phyloP scores from a whole-genome alignment of 53 echinoderm and acorn worm species.

The Holothuria leucospilota region DNA sequence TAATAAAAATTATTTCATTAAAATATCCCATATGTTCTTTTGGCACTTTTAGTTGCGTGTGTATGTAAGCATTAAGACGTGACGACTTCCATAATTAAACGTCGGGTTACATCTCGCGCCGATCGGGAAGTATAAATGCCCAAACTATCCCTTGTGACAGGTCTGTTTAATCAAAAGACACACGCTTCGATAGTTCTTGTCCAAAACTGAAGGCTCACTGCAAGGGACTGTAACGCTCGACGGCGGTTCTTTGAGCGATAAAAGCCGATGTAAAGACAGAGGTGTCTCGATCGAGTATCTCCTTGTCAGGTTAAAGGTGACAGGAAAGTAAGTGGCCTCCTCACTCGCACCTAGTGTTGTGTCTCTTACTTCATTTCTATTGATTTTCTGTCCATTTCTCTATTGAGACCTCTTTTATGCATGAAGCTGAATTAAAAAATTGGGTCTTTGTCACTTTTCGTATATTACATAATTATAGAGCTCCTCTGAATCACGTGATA shows the following conservation, averaged over 20 bases:
- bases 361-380: slow-evolving; percentile 13
- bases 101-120: slow-evolving; percentile 34
- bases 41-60: slow-evolving; percentile 24
- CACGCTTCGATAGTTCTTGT: slow-evolving; percentile 32
- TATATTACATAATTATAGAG: no score
- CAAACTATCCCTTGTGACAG: slow-evolving; percentile 43
- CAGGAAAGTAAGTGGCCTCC: slow-evolving; percentile 11
- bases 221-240: slow-evolving; percentile 11
- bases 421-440: no score
- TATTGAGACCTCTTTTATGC: no score
- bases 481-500: no score
- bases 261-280: neutral
- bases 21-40: slow-evolving; percentile 22
- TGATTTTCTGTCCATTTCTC: slow-evolving; percentile 1
- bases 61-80: slow-evolving; percentile 45
- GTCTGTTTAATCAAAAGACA: slow-evolving; percentile 42
- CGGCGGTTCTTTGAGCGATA: slow-evolving; percentile 8
- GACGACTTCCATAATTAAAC: slow-evolving; percentile 30
- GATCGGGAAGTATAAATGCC: slow-evolving; percentile 27
- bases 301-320: neutral
- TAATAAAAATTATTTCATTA: slow-evolving; percentile 19
- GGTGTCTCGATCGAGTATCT: slow-evolving; percentile 17
- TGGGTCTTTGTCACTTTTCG: no score
- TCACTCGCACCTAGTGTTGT: neutral
- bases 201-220: slow-evolving; percentile 32